Evolutionary conservation across 92 coral and sea anemone species (phyloP), one percentile per base, ranked within the genome.

Genomic region (Hydrozoanthus gracilis): DNA sequence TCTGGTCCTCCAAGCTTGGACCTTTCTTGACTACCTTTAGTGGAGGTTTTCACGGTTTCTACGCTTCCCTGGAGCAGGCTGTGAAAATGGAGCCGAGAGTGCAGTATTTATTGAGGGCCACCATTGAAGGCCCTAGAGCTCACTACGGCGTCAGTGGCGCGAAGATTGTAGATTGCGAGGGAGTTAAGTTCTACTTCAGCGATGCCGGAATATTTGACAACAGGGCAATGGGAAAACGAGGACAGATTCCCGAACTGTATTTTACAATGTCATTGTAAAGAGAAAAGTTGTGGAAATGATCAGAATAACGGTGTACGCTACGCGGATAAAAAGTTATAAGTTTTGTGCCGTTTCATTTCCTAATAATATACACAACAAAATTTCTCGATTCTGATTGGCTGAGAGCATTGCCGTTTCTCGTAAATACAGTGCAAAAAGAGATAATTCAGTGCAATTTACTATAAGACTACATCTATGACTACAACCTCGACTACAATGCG

Each of bases 181-280:
- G 85, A 15, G 74, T 80, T 45, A 80, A 80, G 18, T 80, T 80
- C 7, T 80, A 62, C 48, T 80, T 80, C 73, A 60, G 73, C 51
- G 85, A 80, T 15, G 85, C 85, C 49, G 85, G 85, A 8, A 80
- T 80, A 14, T 80, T 80, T 64, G 85, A 80, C 52, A 80, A 80
- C 18, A 80, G 85, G 44, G 85, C 74, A 18, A 10, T 64, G 72
- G 85, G 85, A 17, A 80, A 80, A 49, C 72, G 85, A 20, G 85
- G 85, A 48, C 85, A 80, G 47, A 65, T 80, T 64, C 85, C 85
- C 5, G 85, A 80, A 48, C 74, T 80, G 73, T 80, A 47, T 49
- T 80, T 80, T 65, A 80, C 85, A 3, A 80, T 74, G 11, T 73
- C 85, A 9, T 80, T 60, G 8, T 80, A 61, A 17, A 58, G 64